These are phyloP conservation scores for Syngnathus floridae DNA, from an alignment of 2,113 vertebrate genomes.

Conservation along the genomic window DNA sequence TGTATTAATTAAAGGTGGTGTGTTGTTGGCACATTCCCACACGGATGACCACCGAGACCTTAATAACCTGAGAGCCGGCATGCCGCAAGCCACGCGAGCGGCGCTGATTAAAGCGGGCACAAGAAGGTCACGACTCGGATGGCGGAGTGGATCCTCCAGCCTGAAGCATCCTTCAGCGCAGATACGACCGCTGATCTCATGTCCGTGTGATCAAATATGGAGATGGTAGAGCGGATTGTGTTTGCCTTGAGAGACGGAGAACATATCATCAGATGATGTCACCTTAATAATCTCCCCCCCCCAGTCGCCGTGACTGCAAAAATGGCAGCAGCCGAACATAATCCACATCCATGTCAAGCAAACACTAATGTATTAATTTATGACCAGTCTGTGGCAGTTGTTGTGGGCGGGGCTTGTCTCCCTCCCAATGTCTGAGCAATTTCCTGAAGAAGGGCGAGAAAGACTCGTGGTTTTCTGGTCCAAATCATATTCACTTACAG, in stretches of 20 bases:
- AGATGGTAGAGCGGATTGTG: not conserved
- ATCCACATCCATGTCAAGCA: constrained; percentile 51
- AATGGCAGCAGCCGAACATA: constrained; percentile 27
- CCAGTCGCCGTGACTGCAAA: constrained; percentile 26
- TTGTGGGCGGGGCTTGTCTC: constrained; percentile 24
- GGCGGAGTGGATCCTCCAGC: constrained; percentile 24
- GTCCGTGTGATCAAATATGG: not conserved
- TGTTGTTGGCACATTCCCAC: not conserved
- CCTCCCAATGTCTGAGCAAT: constrained; percentile 60
- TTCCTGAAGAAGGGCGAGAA: constrained; percentile 60
- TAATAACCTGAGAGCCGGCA: constrained; percentile 1
- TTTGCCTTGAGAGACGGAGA: not conserved
- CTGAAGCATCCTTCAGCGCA: constrained; percentile 27
- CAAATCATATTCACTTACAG: constrained; percentile 47
- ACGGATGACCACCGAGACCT: not conserved
- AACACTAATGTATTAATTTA: constrained; percentile 56
- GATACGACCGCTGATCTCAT: not conserved
- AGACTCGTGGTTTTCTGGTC: constrained; percentile 57
- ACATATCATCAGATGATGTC: not conserved
- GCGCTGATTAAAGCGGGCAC: constrained; percentile 15
- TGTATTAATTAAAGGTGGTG: not conserved
- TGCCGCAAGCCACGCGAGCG: not conserved
- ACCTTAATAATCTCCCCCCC: not conserved
- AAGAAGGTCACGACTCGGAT: constrained; percentile 42
- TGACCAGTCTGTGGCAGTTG: constrained; percentile 54